Conservation (phyloP, 2,113 vertebrate species). For the Kobus ellipsiprymnus region DNA sequence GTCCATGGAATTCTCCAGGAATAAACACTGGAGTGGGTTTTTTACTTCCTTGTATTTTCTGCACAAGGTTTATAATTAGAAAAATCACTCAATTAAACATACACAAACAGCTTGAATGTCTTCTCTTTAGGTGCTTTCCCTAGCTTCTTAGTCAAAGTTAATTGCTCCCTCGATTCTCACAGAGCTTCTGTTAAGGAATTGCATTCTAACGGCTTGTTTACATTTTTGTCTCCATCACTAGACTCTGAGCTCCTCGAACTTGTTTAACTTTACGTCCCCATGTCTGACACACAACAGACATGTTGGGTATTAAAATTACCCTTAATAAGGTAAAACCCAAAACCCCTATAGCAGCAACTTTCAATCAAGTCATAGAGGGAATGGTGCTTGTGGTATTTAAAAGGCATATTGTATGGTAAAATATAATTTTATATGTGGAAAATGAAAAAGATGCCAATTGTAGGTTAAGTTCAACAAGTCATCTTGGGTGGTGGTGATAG, state of each 20-base stretch:
- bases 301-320: background rate
- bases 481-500: background rate
- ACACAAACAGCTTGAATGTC: background rate
- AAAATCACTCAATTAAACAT: background rate
- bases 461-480: background rate
- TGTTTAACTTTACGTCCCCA: background rate
- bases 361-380: background rate
- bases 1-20: background rate
- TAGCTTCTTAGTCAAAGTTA: background rate
- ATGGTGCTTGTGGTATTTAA: background rate
- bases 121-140: background rate
- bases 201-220: slow-evolving; percentile 12
- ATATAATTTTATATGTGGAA: background rate
- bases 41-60: background rate
- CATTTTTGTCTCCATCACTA: background rate
- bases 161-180: background rate
- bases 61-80: background rate
- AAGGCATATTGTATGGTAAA: background rate
- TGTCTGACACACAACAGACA: background rate
- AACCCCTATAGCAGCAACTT: background rate
- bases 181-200: background rate
- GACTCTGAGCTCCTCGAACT: background rate
- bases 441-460: background rate
- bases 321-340: background rate
- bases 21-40: background rate